Percentiles rank a stretch among this genome's conserved stretches.
phyloP scores from a whole-genome alignment of 1,140 invertebrate species.

The Aphidius ervi region DNA sequence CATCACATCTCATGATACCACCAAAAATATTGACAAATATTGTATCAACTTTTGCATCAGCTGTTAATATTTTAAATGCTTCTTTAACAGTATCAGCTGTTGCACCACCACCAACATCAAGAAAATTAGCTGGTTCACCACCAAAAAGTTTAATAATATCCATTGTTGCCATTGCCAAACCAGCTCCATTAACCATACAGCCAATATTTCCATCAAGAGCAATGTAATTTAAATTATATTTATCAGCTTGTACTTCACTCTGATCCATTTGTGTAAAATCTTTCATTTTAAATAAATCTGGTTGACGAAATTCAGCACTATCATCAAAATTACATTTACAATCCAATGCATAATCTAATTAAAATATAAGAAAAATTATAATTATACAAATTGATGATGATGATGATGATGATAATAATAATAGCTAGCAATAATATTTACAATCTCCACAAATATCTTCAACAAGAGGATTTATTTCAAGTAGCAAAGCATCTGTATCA shows the following conservation, averaged over 20 bases:
- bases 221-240: conserved; percentile 94
- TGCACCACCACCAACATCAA: conserved; percentile 94
- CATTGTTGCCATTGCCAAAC: conserved; percentile 99
- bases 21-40: conserved; percentile 99
- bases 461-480: conserved; percentile 96
- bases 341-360: conserved; percentile 85
- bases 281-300: conserved; percentile 79
- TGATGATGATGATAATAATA: neutral
- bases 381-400: neutral
- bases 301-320: conserved; percentile 92
- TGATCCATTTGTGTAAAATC: conserved; percentile 91
- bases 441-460: conserved; percentile 85
- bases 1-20: conserved; percentile 99
- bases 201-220: conserved; percentile 86
- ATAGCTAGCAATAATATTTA: conserved; percentile 49
- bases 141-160: conserved; percentile 94
- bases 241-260: conserved; percentile 91
- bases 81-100: conserved; percentile 87
- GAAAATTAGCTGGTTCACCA: conserved; percentile 91
- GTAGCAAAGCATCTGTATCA: conserved; percentile 87
- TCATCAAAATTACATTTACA: conserved; percentile 95
- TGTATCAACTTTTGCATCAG: conserved; percentile 71
- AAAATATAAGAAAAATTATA: conserved; percentile 19
- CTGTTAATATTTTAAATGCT: conserved; percentile 91
- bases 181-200: conserved; percentile 92